Evolutionary conservation across 1,140 invertebrate species (phyloP), one percentile per base, ranked within the genome.

Genomic region (Papilio polyxenes): DNA sequence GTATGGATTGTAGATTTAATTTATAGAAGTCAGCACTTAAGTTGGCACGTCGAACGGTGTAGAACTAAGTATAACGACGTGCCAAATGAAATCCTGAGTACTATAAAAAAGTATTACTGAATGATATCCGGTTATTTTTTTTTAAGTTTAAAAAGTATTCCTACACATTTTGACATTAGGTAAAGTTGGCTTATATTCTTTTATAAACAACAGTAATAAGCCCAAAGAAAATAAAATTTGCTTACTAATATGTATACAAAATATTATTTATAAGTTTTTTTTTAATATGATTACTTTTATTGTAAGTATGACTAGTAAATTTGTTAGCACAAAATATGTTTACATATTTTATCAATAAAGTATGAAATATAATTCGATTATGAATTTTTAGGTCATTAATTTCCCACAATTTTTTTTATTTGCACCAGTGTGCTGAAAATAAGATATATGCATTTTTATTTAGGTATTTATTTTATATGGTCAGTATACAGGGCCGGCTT

Each of bases 321-420:
- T 17, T 62, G n/a, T 62, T 62, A 62, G 59, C 59, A 62, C 59
- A 62, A 62, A 53, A 23, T 62, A 62, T 20, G n/a, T 62, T 62
- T 20, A n/a, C n/a, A 17, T 62, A 6, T 62, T 62, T n/a, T 10
- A 59, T 17, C 17, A 62, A 62, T 62, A 20, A 62, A 17, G n/a
- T 59, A 59, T 51, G 3, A 11, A 51, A 51, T 51, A 53, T 53
- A 17, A 53, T 53, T 15, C 51, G 51, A 53, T 53, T 53, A 53
- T 17, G 17, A 15, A 10, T 17, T 17, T 53, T 17, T 53, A 53
- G 49, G 11, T 7, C 1, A 53, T 53, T 3, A 6, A 6, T 53
- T 17, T 6, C 17, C 15, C 51, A 53, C 51, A 53, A 40, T 4
- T 44, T 53, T 53, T 53, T 53, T 53, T 53, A 17, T 53, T 53